A percentile compares a stretch with the other conserved stretches of the same genome.
Conservation (phyloP, 2,888 invertebrate species). For the Acrobasis consociella region DNA sequence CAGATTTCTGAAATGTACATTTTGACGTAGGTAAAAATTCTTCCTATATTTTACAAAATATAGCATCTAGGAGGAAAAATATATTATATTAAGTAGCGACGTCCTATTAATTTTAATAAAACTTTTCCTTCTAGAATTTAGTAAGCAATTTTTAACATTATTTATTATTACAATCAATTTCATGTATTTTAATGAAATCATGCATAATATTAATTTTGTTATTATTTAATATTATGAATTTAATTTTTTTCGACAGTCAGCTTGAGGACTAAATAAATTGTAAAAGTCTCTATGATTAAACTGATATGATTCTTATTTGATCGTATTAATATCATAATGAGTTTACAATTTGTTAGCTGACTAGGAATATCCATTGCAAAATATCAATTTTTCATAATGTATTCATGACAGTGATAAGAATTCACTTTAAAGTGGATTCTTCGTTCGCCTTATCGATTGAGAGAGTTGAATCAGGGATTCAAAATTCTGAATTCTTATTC, state of each 20-base stretch:
- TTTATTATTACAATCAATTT: slow-evolving; percentile 12
- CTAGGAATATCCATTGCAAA: neutral
- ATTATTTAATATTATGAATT: neutral
- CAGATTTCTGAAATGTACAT: too few relatives aligned
- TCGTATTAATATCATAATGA: too few relatives aligned
- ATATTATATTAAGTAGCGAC: slow-evolving; percentile 4
- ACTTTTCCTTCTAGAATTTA: slow-evolving; percentile 6
- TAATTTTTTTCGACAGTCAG: neutral
- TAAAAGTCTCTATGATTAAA: neutral
- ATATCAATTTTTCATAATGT: neutral
- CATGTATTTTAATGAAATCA: slow-evolving; percentile 13
- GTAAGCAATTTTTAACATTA: slow-evolving; percentile 9
- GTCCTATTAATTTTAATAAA: slow-evolving; percentile 11
- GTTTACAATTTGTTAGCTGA: neutral
- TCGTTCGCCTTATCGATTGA: slow-evolving; percentile 7
- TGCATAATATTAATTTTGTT: slow-evolving; percentile 14
- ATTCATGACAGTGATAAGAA: neutral
- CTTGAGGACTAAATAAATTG: neutral
- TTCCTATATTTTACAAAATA: too few relatives aligned
- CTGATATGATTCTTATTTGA: too few relatives aligned
- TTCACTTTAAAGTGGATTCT: slow-evolving; percentile 2
- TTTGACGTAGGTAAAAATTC: too few relatives aligned
- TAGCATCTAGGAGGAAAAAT: slow-evolving; percentile 15
- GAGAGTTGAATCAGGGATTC: slow-evolving; percentile 9
- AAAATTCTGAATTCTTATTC: neutral